Evolutionary conservation across 2,797 vertebrate species (phyloP).

Genomic region (Cirrhinus molitorella): DNA sequence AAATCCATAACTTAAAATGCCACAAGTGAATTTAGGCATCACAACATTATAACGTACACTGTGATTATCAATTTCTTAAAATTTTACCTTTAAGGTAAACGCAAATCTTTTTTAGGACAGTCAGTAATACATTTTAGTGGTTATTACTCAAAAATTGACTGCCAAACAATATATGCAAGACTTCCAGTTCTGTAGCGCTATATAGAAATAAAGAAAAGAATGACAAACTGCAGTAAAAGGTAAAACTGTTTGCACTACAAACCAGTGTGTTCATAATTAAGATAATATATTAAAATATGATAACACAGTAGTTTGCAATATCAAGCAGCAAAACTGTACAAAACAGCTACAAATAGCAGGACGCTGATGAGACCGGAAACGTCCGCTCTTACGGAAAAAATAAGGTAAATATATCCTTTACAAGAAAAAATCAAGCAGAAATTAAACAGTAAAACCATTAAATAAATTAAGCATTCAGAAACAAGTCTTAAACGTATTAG

Average conservation of each 20-base stretch:
- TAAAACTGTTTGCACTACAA: too few relatives aligned
- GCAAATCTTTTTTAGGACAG: not conserved
- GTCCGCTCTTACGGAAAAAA: too few relatives aligned
- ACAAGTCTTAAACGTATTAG: conserved; percentile 67
- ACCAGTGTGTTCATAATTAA: too few relatives aligned
- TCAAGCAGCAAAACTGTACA: too few relatives aligned
- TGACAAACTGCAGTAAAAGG: too few relatives aligned
- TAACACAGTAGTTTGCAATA: too few relatives aligned
- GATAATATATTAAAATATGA: too few relatives aligned
- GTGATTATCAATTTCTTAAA: too few relatives aligned
- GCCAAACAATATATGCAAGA: not conserved
- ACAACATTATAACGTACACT: not conserved
- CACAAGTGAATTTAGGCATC: not conserved
- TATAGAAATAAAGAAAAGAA: too few relatives aligned
- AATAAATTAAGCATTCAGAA: conserved; percentile 59
- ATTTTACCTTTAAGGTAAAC: not conserved
- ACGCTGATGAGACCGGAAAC: too few relatives aligned
- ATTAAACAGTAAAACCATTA: conserved; percentile 71
- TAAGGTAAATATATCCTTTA: not conserved
- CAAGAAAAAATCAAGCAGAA: conserved; percentile 59
- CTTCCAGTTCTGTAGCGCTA: too few relatives aligned
- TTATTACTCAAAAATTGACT: not conserved
- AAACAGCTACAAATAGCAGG: too few relatives aligned
- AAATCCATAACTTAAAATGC: not conserved
- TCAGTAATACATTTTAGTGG: not conserved